Percentiles rank a stretch among this genome's conserved stretches.
phyloP scores from a whole-genome alignment of 2,797 vertebrate genomes.

The Centropyge bicolor region DNA sequence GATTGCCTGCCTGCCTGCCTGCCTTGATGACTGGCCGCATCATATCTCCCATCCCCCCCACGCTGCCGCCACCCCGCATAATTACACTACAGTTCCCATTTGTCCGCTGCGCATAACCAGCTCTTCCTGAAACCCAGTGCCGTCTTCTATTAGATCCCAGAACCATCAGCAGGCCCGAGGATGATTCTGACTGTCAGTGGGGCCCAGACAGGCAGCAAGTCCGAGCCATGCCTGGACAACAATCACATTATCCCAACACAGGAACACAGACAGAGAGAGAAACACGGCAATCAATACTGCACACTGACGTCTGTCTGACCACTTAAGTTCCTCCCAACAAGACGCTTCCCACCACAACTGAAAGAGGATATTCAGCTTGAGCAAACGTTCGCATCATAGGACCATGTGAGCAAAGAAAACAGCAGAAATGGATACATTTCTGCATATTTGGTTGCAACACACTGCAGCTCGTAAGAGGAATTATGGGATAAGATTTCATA shows the following conservation, averaged over 20 bases:
- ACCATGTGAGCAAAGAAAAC: constrained; percentile 22
- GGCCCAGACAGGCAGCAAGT: constrained; percentile 68
- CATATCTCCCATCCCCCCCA: constrained; percentile 42
- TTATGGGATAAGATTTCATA: constrained; percentile 48
- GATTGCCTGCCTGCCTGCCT: constrained; percentile 44
- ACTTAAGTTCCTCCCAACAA: constrained; percentile 77
- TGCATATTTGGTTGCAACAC: constrained; percentile 30
- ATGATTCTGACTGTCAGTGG: constrained; percentile 78
- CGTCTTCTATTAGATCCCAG: constrained; percentile 83
- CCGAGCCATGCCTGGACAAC: constrained; percentile 74
- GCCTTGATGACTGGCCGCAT: constrained; percentile 60
- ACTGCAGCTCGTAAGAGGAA: constrained; percentile 34
- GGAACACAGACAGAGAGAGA: constrained; percentile 78
- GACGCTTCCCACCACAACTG: constrained; percentile 72
- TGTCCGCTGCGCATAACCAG: constrained; percentile 75
- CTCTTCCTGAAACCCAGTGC: constrained; percentile 79
- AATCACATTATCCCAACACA: constrained; percentile 81
- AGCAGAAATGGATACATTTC: constrained; percentile 33
- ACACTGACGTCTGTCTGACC: constrained; percentile 78
- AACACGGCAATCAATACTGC: constrained; percentile 79
- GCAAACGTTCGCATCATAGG: constrained; percentile 54
- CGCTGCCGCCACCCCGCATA: constrained; percentile 24
- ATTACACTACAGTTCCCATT: constrained; percentile 79
- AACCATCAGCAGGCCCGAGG: constrained; percentile 75
- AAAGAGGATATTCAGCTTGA: constrained; percentile 71